phyloP scores from a whole-genome alignment of 2,888 invertebrate species.

The Dicyrtomina minuta region DNA sequence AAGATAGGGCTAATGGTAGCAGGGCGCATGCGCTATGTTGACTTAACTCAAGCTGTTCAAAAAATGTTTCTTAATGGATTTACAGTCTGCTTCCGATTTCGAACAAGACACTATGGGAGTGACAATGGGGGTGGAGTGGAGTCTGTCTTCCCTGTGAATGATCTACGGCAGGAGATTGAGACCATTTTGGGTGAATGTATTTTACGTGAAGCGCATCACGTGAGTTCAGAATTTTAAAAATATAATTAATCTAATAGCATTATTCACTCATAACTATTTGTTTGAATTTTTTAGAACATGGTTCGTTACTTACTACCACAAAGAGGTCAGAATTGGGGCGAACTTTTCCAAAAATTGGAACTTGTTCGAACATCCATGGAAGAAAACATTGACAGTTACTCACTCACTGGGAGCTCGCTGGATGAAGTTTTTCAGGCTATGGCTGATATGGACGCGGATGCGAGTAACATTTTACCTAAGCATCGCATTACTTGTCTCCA shows the following conservation, averaged over 20 bases:
- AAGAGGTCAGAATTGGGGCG: conserved; percentile 34
- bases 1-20: conserved; percentile 34
- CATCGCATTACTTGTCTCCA: conserved; percentile 28
- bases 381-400: conserved; percentile 30
- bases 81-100: conserved; percentile 33
- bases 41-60: conserved; percentile 28
- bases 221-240: neutral
- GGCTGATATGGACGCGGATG: conserved; percentile 31
- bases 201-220: conserved; percentile 31
- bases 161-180: conserved; percentile 29
- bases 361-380: conserved; percentile 20
- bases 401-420: conserved; percentile 28
- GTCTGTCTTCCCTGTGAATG: conserved; percentile 23
- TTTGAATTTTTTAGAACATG: conserved; percentile 18
- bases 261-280: neutral
- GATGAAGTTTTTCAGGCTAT: conserved; percentile 38
- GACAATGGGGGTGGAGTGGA: conserved; percentile 9
- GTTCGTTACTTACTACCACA: conserved; percentile 33
- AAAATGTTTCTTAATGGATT: conserved; percentile 37
- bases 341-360: conserved; percentile 27
- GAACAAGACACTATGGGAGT: neutral
- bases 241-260: neutral
- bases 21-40: conserved; percentile 33
- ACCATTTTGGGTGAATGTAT: conserved; percentile 27
- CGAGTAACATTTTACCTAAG: conserved; percentile 23